Base-by-base conservation (phyloP, 2,113 vertebrate species). In the Amia ocellicauda region DNA sequence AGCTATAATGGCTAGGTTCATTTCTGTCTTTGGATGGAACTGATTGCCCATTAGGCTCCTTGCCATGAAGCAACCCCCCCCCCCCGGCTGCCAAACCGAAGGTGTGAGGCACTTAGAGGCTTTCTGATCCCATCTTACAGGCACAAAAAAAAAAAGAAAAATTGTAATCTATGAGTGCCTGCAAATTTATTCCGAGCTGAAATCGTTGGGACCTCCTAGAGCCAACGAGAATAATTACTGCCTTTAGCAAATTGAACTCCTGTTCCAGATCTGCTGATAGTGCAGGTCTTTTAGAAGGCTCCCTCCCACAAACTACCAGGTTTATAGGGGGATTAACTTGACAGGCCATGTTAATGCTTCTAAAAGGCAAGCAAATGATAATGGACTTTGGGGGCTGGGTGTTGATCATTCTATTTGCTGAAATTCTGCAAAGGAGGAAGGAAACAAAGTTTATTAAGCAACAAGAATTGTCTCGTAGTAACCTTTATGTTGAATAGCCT, bases 231-330 rank as follows among this genome's bases (percentile, higher is more conserved):
- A 47, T n/a, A 47, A 47, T 47, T 14, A 16, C 13, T 16, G 43
- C 43, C 43, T 47, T 47, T 47, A 47, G 43, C 43, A 47, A n/a
- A 47, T 47, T 47, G 43, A 47, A n/a, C 43, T 47, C 13, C 43
- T 47, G 43, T 47, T 47, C 40, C 40, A 7, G 40, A 41, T 41
- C 43, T 47, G 43, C 43, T 47, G 43, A 47, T 47, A 47, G n/a
- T 47, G 43, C 43, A 47, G 43, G 9, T 47, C 43, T 47, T n/a
- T 47, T 14, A 47, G 43, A 47, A 17, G 43, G 7, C n/a, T 14
- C 43, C n/a, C 43, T 47, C 43, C 43, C 43, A 13, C 43, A 47
- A 47, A 47, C 43, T 47, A 47, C 13, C 43, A 47, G 13, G 13
- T 47, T 47, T 47, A 47, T 14, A 47, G 31, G 43, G 43, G 43